Conservation (phyloP, 2,888 invertebrate genomes). For the Zaprionus obscuricornis region DNA sequence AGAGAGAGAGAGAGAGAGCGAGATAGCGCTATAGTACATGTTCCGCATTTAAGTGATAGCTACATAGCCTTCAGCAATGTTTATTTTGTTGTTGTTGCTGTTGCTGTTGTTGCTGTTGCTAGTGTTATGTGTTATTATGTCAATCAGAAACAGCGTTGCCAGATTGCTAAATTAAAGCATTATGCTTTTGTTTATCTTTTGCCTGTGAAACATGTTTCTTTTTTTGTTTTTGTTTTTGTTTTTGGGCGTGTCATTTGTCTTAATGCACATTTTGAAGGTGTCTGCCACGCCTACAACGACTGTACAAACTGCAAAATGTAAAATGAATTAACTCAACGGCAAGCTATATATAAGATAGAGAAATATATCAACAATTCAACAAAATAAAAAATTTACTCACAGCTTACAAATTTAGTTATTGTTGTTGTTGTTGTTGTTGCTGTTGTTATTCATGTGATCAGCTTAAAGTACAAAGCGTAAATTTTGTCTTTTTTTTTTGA, state of each 20-base stretch:
- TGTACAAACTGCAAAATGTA: too few relatives aligned
- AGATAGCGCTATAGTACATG: not conserved
- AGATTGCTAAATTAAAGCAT: constrained; percentile 43
- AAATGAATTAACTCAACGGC: too few relatives aligned
- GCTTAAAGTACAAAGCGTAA: too few relatives aligned
- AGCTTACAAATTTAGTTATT: too few relatives aligned
- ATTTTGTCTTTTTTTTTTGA: constrained; percentile 38
- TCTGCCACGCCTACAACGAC: too few relatives aligned
- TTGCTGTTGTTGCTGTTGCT: constrained; percentile 20
- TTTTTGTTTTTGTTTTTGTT: constrained; percentile 20
- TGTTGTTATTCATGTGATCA: constrained; percentile 36
- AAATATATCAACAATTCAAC: too few relatives aligned
- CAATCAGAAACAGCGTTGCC: constrained; percentile 54
- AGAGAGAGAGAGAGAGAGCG: not conserved
- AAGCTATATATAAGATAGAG: too few relatives aligned
- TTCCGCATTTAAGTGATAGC: constrained; percentile 6
- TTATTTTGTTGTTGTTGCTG: constrained; percentile 35
- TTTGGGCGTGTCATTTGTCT: constrained; percentile 62
- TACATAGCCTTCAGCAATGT: constrained; percentile 20
- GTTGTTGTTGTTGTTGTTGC: constrained; percentile 10
- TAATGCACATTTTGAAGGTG: constrained; percentile 64
- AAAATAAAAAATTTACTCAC: too few relatives aligned
- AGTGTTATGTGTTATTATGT: constrained; percentile 28
- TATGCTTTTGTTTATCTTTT: constrained; percentile 51
- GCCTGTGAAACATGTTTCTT: constrained; percentile 22